phyloP scores from a whole-genome alignment of 2,888 invertebrate genomes.

The Dioctria linearis region DNA sequence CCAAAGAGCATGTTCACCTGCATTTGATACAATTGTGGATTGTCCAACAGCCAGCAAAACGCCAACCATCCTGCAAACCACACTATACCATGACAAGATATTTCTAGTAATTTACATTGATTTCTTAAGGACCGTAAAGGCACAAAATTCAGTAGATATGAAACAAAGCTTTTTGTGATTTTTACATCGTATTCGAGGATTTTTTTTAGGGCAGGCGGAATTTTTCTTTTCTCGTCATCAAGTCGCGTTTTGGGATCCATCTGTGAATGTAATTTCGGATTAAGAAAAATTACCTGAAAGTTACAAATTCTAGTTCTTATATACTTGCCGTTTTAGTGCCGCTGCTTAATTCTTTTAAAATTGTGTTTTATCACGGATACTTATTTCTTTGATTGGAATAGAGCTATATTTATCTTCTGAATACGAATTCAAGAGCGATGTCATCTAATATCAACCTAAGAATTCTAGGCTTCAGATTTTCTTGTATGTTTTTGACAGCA shows the following conservation, averaged over 20 bases:
- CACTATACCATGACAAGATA: constrained; percentile 90
- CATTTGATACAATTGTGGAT: constrained; percentile 79
- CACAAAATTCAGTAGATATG: constrained; percentile 64
- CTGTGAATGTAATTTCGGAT: neutral
- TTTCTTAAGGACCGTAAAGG: constrained; percentile 65
- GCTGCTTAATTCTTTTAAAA: too few species aligned
- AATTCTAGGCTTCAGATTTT: too few species aligned
- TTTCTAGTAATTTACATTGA: constrained; percentile 71
- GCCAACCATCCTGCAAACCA: constrained; percentile 87
- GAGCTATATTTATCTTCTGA: too few species aligned
- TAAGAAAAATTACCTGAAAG: neutral
- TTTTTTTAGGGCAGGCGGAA: constrained; percentile 47
- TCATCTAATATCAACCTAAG: too few species aligned
- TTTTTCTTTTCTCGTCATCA: constrained; percentile 24
- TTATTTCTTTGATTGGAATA: too few species aligned
- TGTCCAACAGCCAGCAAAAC: constrained; percentile 83
- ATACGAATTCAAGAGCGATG: too few species aligned
- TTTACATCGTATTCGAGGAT: constrained; percentile 65
- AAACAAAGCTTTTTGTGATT: constrained; percentile 65
- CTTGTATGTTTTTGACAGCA: too few species aligned
- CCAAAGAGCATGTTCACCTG: constrained; percentile 88
- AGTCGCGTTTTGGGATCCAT: constrained; percentile 36
- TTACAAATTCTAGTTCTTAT: too few species aligned
- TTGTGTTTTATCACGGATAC: too few species aligned
- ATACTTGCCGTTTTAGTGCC: too few species aligned